Evolutionary conservation across 2,888 invertebrate genomes (phyloP).

Genomic region (Choristoneura rosaceana): DNA sequence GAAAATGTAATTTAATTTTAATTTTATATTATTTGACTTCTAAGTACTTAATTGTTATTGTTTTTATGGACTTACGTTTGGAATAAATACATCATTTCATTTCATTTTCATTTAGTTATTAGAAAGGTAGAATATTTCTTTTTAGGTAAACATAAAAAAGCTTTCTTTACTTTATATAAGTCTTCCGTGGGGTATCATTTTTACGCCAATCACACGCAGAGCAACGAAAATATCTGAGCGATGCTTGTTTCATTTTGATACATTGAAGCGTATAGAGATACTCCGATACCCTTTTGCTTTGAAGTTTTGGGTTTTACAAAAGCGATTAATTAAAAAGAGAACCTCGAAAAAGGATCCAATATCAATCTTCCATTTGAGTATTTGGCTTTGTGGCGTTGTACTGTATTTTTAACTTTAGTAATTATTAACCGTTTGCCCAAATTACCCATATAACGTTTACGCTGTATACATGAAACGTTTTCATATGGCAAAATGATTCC

Average conservation of each 20-base stretch:
- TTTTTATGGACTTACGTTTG: no score
- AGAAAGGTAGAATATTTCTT: background rate
- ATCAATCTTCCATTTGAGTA: slow-evolving; percentile 54
- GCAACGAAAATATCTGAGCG: slow-evolving; percentile 17
- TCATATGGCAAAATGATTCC: no score
- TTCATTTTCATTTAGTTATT: no score
- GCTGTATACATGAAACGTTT: background rate
- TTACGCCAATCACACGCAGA: slow-evolving; percentile 20
- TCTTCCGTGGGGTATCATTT: background rate
- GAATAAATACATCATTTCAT: no score
- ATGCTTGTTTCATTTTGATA: slow-evolving; percentile 28
- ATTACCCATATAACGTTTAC: background rate
- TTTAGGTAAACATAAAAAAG: background rate
- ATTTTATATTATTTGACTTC: no score
- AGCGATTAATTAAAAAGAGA: slow-evolving; percentile 69
- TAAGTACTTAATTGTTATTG: no score
- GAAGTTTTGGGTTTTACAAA: slow-evolving; percentile 60
- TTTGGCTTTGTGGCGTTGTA: slow-evolving; percentile 42
- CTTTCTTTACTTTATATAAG: background rate
- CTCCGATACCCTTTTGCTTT: slow-evolving; percentile 60
- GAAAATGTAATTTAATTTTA: no score
- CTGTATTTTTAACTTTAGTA: slow-evolving; percentile 28
- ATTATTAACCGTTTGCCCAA: slow-evolving; percentile 7
- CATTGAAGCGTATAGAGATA: slow-evolving; percentile 51
- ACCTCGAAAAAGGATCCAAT: slow-evolving; percentile 57